These are phyloP conservation scores for Chelidonichthys spinosus DNA, from an alignment of 2,797 vertebrate genomes.

Conservation along the genomic window DNA sequence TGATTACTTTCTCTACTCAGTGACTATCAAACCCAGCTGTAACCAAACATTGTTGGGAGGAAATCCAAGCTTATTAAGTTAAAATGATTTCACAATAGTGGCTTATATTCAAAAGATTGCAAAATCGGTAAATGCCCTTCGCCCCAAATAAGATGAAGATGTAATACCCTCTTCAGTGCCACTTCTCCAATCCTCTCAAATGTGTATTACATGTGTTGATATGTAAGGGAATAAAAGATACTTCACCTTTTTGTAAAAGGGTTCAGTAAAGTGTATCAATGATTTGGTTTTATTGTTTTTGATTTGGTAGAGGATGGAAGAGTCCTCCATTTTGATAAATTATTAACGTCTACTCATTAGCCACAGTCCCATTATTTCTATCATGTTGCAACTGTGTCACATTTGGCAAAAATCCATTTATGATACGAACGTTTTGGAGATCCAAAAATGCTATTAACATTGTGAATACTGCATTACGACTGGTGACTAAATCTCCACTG, in stretches of 20 bases:
- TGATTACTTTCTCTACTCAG: not conserved
- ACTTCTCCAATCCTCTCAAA: not conserved
- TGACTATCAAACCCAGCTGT: not conserved
- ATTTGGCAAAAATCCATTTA: not conserved
- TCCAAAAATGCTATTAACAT: not conserved
- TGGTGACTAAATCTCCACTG: not conserved
- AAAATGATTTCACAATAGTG: not conserved
- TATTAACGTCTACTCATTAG: not conserved
- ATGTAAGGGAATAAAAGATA: not conserved
- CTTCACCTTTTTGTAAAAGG: not conserved
- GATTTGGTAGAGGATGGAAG: not conserved
- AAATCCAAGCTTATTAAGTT: not conserved
- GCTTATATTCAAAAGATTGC: not conserved
- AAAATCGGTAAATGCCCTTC: not conserved
- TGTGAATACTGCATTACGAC: not conserved
- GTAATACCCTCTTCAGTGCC: slow-evolving; percentile 4
- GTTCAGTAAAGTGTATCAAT: not conserved
- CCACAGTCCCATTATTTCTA: no score
- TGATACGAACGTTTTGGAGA: not conserved
- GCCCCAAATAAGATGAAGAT: not conserved
- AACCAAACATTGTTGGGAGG: not conserved
- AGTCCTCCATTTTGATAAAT: not conserved
- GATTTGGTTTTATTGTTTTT: not conserved
- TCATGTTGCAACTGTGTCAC: not conserved
- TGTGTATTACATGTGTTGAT: not conserved